phyloP scores from a whole-genome alignment of 1,140 invertebrate species.

The Pemphigus obesinymphae region DNA sequence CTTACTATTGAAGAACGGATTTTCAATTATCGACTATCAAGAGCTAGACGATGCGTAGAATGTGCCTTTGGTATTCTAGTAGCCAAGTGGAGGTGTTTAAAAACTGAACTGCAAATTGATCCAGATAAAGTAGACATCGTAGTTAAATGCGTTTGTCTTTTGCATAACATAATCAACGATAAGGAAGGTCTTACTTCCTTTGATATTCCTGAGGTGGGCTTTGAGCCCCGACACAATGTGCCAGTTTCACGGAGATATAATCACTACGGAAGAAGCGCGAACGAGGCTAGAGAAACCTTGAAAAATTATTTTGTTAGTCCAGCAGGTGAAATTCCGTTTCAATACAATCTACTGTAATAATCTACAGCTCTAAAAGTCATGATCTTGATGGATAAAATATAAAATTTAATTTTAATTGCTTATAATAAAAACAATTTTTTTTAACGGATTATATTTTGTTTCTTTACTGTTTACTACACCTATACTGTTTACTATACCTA shows the following conservation, averaged over 20 bases:
- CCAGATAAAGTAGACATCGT: slow-evolving; percentile 43
- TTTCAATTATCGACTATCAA: slow-evolving; percentile 49
- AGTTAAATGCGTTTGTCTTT: slow-evolving; percentile 41
- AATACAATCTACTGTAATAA: not conserved
- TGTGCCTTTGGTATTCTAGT: slow-evolving; percentile 52
- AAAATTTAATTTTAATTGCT: not conserved
- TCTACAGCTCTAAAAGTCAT: not conserved
- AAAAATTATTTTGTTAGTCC: not conserved
- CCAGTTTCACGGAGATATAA: not conserved
- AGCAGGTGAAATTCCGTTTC: not conserved
- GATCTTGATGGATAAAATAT: too few relatives aligned
- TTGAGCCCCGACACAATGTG: not conserved
- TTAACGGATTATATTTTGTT: not conserved
- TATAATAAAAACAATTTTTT: not conserved
- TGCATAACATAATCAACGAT: not conserved
- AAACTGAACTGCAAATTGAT: slow-evolving; percentile 44
- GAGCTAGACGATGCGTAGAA: slow-evolving; percentile 50
- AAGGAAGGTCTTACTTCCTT: not conserved
- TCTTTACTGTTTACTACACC: not conserved
- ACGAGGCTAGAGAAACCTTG: not conserved
- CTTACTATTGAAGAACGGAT: slow-evolving; percentile 47
- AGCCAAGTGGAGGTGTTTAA: not conserved
- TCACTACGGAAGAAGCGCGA: not conserved
- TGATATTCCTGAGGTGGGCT: not conserved
- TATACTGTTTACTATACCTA: not conserved